A percentile compares a stretch with the other conserved stretches of the same genome.
phyloP scores from a whole-genome alignment of 2,113 vertebrate genomes.

The Holacanthus passer region DNA sequence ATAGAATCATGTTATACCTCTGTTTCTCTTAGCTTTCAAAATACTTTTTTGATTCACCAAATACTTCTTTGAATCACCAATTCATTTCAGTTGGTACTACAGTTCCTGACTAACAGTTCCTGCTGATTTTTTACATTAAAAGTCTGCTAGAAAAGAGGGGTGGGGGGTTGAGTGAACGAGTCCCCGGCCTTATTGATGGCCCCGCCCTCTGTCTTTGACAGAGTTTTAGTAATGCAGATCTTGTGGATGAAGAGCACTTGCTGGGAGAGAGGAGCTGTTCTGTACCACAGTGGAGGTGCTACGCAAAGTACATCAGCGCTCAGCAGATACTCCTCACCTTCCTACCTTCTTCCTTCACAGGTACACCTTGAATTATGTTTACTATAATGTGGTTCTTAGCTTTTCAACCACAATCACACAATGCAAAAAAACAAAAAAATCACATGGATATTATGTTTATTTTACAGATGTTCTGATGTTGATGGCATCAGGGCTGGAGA shows the following conservation, averaged over 20 bases:
- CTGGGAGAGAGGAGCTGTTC: conserved; percentile 64
- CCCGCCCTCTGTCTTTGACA: conserved; percentile 72
- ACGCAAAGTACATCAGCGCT: conserved; percentile 89
- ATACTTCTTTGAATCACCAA: not conserved
- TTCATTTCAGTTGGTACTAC: not conserved
- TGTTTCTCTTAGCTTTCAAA: not conserved
- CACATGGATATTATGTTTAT: not conserved
- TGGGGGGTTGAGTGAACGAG: too few relatives aligned
- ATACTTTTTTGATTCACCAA: too few relatives aligned
- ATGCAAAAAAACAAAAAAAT: too few relatives aligned
- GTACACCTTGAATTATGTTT: conserved; percentile 70
- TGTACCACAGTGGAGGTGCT: conserved; percentile 92
- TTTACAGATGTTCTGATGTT: conserved; percentile 89
- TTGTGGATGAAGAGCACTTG: conserved; percentile 83
- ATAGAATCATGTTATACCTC: not conserved
- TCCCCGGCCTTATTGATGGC: too few relatives aligned
- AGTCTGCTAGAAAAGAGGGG: not conserved
- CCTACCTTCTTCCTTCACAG: conserved; percentile 91
- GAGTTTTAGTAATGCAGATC: conserved; percentile 88
- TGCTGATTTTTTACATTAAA: not conserved
- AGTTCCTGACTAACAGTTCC: too few relatives aligned
- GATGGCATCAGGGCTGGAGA: conserved; percentile 83
- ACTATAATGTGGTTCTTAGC: rapidly evolving
- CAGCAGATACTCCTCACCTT: conserved; percentile 96
- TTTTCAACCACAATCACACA: not conserved